Percentiles rank a stretch among this genome's conserved stretches.
These are phyloP conservation scores for Hyppa rectilinea DNA, from an alignment of 2,888 invertebrate species.

Conservation along the genomic window DNA sequence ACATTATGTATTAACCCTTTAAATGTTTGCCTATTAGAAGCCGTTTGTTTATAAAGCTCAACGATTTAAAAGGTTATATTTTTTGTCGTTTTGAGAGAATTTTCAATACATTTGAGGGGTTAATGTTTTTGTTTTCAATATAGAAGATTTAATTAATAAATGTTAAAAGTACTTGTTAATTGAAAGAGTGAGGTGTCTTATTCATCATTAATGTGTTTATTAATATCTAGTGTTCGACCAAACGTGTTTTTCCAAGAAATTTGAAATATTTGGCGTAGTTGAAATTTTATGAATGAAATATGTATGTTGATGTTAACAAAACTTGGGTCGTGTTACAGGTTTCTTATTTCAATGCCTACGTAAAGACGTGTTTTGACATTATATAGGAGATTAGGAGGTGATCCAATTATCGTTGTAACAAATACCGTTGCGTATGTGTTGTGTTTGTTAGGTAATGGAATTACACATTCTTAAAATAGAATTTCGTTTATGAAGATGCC, in stretches of 20 bases:
- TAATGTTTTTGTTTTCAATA: constrained; percentile 36
- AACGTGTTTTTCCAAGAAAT: constrained; percentile 58
- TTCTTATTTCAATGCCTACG: constrained; percentile 52
- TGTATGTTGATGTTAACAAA: constrained; percentile 51
- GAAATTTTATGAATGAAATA: constrained; percentile 60
- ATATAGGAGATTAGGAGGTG: constrained; percentile 53
- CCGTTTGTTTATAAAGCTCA: too few species aligned
- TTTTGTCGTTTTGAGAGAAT: too few species aligned
- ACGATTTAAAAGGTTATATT: too few species aligned
- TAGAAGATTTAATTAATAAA: constrained; percentile 55
- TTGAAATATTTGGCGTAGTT: constrained; percentile 54
- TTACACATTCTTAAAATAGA: constrained; percentile 25
- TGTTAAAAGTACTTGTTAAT: constrained; percentile 45
- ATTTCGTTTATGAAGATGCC: neutral
- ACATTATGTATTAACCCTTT: too few species aligned
- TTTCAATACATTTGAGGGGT: too few species aligned
- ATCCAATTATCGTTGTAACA: constrained; percentile 54
- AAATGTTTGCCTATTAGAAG: too few species aligned
- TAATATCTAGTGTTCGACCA: constrained; percentile 48
- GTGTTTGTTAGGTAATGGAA: constrained; percentile 2
- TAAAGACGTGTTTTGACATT: constrained; percentile 39
- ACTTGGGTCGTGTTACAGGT: constrained; percentile 36
- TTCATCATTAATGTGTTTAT: constrained; percentile 53
- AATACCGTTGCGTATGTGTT: constrained; percentile 27
- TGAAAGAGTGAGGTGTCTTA: constrained; percentile 53